Base-by-base conservation (phyloP, 2,888 invertebrate species). In the Boloria euphrosyne region DNA sequence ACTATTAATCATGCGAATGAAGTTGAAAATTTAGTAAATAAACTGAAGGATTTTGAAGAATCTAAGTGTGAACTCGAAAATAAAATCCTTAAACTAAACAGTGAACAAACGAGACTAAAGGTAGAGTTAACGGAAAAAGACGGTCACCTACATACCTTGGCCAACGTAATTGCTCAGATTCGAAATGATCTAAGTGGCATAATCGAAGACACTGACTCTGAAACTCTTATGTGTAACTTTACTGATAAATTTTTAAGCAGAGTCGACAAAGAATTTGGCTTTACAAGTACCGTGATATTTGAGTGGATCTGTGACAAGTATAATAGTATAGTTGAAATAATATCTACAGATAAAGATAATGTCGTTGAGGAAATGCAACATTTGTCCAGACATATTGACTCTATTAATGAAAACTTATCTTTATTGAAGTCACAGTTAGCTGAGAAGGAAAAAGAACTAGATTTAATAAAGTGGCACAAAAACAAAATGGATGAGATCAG, bases 1-100 rank as follows among this genome's bases (percentile, higher is more conserved):
- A 67, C 84, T 47, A 73, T 76, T 13, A 83, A 81, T 76, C 90
- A 91, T 68, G 78, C 76, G 7, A 84, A 84, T 68, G 84, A 89
- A 76, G 76, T 90, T 6, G 85, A 90, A 73, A 89, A 90, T 73
- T 77, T 90, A 66, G 70, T 76, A 1, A 90, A 91, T 70, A 85
- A 86, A 74, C 71, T 91, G 14, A 84, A 78, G 73, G 80, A 83
- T 71, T 85, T 80, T 65, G 83, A 87, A 70, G 84, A 87, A 70
- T 74, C 76, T 0, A 84, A 81, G 74, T 73, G 27, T 31, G 68
- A 75, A 38, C 71, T 89, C 66, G 76, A 84, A 74, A 69, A 57
- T 14, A 76, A 84, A 74, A 74, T 86, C 17, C 65, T 72, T 38
- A 69, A 73, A 49, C 63, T 85, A 7, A 74, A 71, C 13, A 62